Evolutionary conservation across 2,888 invertebrate species (phyloP), one percentile per base, ranked within the genome.

Genomic region (Boloria selene): DNA sequence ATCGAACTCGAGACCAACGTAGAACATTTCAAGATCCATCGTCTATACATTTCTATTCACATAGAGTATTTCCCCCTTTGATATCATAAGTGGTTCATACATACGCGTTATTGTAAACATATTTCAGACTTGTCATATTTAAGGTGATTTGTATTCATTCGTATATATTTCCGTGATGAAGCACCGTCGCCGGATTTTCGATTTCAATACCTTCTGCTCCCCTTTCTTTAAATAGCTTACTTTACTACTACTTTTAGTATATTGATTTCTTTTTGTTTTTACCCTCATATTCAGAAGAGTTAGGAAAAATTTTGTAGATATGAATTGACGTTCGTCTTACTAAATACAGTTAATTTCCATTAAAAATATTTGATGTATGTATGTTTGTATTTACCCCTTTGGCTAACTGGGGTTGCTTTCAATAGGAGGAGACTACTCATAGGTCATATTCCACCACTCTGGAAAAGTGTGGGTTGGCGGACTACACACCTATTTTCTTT

Each of bases 101-200:
- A 81, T 76, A 76, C 74, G 70, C 76, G 79, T 85, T 86, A 88
- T 87, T 88, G 87, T 88, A 81, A 87, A 85, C 87, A 88, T 88
- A 88, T 88, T 85, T 88, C 84, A 88, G 78, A 77, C 78, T 78
- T 75, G 82, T 77, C 77, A 78, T 81, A 81, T 82, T 78, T 76
- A 72, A 73, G 74, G 72, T 72, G 80, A 81, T 85, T 85, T 80
- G 81, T 85, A 86, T 86, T 85, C 85, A 82, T 82, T 79, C 79
- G 74, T 79, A 74, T 76, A 72, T 77, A 71, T 80, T 78, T 73
- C 63, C 61, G 72, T 68, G 64, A 61, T 68, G 63, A 63, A 63
- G 64, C 53, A 65, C 64, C 64, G 59, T 68, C 68, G 65, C 69
- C 64, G 74, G 75, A 75, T 77, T 77, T 77, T 74, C 71, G 74